phyloP scores from a whole-genome alignment of 2,888 invertebrate genomes.

The Tachystola acroxantha region DNA sequence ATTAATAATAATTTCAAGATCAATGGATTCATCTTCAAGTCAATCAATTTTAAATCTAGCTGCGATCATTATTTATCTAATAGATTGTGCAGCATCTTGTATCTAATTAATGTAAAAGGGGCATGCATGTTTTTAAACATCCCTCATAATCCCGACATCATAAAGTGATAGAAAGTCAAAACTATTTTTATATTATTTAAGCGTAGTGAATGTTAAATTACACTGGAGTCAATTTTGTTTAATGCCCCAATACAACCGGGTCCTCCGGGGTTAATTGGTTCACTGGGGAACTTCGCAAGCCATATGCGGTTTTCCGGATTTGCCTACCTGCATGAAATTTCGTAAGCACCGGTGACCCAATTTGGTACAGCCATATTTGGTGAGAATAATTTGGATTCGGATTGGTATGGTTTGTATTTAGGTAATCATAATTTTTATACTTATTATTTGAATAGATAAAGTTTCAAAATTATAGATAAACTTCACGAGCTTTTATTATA shows the following conservation, averaged over 20 bases:
- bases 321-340: slow-evolving; percentile 28
- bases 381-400: neutral
- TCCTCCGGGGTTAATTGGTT: slow-evolving; percentile 53
- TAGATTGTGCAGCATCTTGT: too few relatives aligned
- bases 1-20: too few relatives aligned
- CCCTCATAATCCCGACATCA: too few relatives aligned
- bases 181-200: slow-evolving; percentile 5
- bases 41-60: too few relatives aligned
- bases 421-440: too few relatives aligned
- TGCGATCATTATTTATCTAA: too few relatives aligned
- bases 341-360: slow-evolving; percentile 10
- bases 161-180: neutral
- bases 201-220: slow-evolving; percentile 45
- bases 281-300: slow-evolving; percentile 48
- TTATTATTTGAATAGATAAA: too few relatives aligned
- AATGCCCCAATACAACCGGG: slow-evolving; percentile 34
- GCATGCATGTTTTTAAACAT: too few relatives aligned
- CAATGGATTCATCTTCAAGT: too few relatives aligned
- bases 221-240: slow-evolving; percentile 60
- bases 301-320: slow-evolving; percentile 56
- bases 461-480: too few relatives aligned
- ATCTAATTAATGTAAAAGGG: too few relatives aligned
- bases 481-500: too few relatives aligned
- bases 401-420: neutral
- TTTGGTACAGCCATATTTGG: slow-evolving; percentile 7